phyloP scores from a whole-genome alignment of 1,140 invertebrate species.

The Pteromalus puparum region DNA sequence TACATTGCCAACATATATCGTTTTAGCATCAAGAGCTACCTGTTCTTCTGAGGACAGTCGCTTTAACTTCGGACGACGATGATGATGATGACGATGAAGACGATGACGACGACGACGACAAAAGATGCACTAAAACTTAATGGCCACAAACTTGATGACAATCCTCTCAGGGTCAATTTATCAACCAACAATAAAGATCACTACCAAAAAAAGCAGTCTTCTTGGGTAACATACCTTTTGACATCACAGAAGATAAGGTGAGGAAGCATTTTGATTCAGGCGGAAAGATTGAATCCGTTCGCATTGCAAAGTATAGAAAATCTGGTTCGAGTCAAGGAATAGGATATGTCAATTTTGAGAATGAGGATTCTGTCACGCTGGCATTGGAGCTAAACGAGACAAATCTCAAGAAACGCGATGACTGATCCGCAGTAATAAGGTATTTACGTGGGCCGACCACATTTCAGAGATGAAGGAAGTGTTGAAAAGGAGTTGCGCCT shows the following conservation, averaged over 20 bases:
- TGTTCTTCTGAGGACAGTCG: conserved; percentile 56
- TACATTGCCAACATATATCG: conserved; percentile 83
- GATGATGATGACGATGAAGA: conserved; percentile 62
- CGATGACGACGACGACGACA: conserved; percentile 55
- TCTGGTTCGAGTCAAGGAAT: conserved; percentile 85
- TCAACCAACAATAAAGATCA: conserved; percentile 70
- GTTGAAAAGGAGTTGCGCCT: no score
- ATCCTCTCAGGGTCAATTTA: conserved; percentile 80
- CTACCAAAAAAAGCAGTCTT: conserved; percentile 82
- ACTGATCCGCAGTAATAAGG: no score
- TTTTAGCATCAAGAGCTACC: conserved; percentile 69
- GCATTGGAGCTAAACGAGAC: no score
- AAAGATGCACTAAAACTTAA: conserved; percentile 78
- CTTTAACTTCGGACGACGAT: conserved; percentile 16
- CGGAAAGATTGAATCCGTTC: conserved; percentile 82
- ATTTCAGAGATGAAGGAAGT: no score
- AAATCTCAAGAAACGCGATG: conserved; percentile 70
- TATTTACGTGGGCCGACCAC: no score
- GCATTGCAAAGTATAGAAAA: conserved; percentile 82
- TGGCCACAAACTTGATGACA: conserved; percentile 78
- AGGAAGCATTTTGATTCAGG: conserved; percentile 83
- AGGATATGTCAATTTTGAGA: conserved; percentile 80
- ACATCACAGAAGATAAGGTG: conserved; percentile 82
- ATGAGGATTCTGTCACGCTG: conserved; percentile 78
- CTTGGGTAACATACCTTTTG: conserved; percentile 85